Evolutionary conservation across 2,797 vertebrate species (phyloP).

Genomic region (Poecile montanus): DNA sequence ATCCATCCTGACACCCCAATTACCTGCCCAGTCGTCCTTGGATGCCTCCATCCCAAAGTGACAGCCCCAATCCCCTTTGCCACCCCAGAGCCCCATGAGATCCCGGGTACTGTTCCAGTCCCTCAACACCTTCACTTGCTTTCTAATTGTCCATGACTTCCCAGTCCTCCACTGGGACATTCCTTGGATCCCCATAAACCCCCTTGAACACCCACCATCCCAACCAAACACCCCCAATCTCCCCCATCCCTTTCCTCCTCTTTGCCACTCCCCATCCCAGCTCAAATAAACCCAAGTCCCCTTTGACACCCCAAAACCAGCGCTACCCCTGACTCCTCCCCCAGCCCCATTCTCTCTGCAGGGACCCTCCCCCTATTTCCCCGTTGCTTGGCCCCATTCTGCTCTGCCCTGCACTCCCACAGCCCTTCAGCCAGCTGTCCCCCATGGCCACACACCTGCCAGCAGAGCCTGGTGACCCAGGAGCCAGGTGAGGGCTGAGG

Average conservation of each 20-base stretch:
- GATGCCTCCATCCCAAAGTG: background rate
- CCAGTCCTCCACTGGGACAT: background rate
- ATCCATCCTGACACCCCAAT: background rate
- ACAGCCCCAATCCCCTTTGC: background rate
- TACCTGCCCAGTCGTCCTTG: background rate
- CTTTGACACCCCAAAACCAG: background rate
- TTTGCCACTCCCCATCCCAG: too few relatives aligned
- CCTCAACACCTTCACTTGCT: background rate
- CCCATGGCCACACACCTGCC: background rate
- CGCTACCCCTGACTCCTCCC: background rate
- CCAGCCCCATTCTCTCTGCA: background rate
- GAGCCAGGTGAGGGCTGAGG: background rate
- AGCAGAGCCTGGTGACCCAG: background rate
- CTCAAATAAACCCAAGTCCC: background rate
- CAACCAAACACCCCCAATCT: background rate
- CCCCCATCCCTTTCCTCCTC: background rate
- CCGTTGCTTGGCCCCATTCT: background rate
- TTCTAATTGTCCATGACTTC: background rate
- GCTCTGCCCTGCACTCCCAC: background rate
- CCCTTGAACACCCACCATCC: background rate
- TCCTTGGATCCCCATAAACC: background rate
- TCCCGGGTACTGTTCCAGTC: accelerated
- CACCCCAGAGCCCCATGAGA: background rate
- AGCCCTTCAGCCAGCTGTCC: background rate
- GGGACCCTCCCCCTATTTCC: background rate